phyloP scores from a whole-genome alignment of 2,113 vertebrate species.

The Pluvianellus socialis region DNA sequence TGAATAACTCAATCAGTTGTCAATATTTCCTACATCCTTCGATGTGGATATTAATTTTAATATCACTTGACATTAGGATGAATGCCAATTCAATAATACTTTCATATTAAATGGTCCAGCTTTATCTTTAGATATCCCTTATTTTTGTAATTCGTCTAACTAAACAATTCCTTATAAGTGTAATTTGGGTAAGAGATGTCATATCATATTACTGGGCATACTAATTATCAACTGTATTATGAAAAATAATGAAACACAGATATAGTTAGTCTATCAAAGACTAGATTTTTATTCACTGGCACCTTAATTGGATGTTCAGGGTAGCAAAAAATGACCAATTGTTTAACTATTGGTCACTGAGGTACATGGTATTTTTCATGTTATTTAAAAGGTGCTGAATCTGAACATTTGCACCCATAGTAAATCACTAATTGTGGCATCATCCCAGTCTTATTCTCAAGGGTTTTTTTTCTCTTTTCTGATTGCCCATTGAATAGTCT shows the following conservation, averaged over 20 bases:
- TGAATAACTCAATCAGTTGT: background rate
- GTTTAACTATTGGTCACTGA: background rate
- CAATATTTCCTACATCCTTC: background rate
- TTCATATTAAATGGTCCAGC: background rate
- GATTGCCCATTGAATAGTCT: background rate
- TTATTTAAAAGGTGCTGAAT: background rate
- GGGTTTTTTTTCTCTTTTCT: background rate
- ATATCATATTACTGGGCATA: background rate
- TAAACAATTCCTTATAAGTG: background rate
- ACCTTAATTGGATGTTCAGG: background rate
- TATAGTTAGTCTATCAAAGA: background rate
- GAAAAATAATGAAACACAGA: background rate
- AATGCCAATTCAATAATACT: background rate
- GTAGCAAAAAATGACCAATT: background rate
- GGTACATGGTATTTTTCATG: accelerated
- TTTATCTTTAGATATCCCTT: background rate
- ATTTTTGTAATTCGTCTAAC: background rate
- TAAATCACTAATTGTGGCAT: background rate
- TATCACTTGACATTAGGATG: background rate
- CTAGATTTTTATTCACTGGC: background rate
- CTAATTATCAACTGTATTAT: background rate
- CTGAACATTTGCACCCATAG: background rate
- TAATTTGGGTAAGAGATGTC: accelerated
- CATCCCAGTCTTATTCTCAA: background rate
- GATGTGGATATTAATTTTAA: background rate